phyloP scores from a whole-genome alignment of 2,113 vertebrate species.

The Potamarius usumacintae region DNA sequence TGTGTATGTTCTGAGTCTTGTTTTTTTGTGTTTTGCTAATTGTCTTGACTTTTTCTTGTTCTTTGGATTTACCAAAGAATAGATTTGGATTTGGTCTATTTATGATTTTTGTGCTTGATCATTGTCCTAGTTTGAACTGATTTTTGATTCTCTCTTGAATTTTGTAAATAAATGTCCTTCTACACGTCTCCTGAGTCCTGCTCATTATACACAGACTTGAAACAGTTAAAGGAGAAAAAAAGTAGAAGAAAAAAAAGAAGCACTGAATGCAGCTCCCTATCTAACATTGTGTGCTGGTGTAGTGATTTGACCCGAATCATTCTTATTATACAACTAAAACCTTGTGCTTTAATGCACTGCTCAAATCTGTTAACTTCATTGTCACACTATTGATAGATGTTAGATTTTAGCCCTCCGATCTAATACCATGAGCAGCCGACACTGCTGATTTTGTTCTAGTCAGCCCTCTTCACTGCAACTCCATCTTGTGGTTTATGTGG shows the following conservation, averaged over 20 bases:
- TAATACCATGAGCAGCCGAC: background rate
- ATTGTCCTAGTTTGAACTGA: background rate
- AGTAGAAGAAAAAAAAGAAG: background rate
- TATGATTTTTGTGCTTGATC: background rate
- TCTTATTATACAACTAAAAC: background rate
- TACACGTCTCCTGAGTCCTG: background rate
- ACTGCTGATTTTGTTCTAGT: background rate
- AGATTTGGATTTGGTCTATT: background rate
- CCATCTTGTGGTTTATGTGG: conserved; percentile 28
- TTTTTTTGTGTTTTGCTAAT: background rate
- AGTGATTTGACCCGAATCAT: background rate
- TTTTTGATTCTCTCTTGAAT: background rate
- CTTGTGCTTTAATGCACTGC: background rate
- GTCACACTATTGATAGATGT: background rate
- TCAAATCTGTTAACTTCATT: background rate
- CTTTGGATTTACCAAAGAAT: background rate
- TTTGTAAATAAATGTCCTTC: background rate
- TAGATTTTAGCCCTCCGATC: background rate
- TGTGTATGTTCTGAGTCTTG: background rate
- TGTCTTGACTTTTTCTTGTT: background rate
- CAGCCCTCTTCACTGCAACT: background rate
- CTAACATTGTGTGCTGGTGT: background rate
- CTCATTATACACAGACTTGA: too few relatives aligned
- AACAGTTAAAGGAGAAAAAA: background rate
- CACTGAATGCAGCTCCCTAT: background rate